Conservation (phyloP, 2,888 invertebrate species). For the Acleris cristana region DNA sequence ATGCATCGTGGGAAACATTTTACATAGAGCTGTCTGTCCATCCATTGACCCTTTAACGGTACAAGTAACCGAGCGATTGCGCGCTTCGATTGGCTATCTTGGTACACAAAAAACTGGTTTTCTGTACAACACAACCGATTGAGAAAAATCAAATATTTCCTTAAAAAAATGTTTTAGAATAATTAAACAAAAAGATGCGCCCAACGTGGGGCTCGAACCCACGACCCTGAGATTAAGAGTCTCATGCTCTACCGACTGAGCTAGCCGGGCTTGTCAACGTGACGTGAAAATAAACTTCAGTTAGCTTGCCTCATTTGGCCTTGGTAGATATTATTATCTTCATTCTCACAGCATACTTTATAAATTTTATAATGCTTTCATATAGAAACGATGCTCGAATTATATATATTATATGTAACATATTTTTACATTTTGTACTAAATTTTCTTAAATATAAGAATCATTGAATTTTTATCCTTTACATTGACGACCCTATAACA, state of each 20-base stretch:
- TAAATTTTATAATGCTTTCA: too few species aligned
- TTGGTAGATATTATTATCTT: background rate
- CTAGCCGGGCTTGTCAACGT: conserved; percentile 69
- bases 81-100: conserved; percentile 53
- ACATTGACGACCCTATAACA: too few species aligned
- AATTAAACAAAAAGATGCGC: conserved; percentile 59
- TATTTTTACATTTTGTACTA: too few species aligned
- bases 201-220: conserved; percentile 87
- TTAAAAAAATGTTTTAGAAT: background rate
- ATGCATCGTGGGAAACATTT: conserved; percentile 71
- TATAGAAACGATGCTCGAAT: too few species aligned
- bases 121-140: conserved; percentile 9
- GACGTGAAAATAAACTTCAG: conserved; percentile 43
- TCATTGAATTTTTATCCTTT: too few species aligned
- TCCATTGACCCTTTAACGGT: conserved; percentile 70
- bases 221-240: conserved; percentile 87
- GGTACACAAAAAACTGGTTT: conserved; percentile 32
- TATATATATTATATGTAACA: too few species aligned
- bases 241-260: conserved; percentile 85
- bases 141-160: conserved; percentile 21
- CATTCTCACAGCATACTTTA: background rate
- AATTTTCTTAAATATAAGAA: too few species aligned
- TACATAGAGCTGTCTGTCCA: conserved; percentile 58
- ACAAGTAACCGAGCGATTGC: conserved; percentile 55
- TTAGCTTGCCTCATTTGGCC: background rate